Conservation (phyloP, 1,140 invertebrate species). For the Liolophura sinensis region DNA sequence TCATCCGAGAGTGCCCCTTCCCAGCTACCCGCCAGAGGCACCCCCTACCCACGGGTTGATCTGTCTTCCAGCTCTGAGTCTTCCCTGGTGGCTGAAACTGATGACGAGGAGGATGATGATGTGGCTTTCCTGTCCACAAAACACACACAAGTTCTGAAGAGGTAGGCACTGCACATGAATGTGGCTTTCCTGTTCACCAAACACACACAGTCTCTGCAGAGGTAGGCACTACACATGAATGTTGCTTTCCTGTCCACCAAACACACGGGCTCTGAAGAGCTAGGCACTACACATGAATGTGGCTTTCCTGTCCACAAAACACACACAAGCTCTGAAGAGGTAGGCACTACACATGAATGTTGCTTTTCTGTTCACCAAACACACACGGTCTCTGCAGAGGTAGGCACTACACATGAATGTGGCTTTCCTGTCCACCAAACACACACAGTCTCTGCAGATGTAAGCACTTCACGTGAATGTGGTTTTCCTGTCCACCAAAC, state of each 20-base stretch:
- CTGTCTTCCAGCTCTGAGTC: neutral
- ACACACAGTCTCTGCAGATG: slow-evolving; percentile 1
- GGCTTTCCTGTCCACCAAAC: neutral
- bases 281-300: neutral
- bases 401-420: neutral
- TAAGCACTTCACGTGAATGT: neutral
- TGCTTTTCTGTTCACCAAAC: neutral
- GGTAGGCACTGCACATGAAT: too few relatives aligned
- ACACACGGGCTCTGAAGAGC: neutral
- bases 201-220: slow-evolving; percentile 2
- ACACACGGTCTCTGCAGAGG: slow-evolving; percentile 2
- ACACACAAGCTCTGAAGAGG: neutral
- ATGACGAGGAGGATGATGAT: slow-evolving; percentile 1
- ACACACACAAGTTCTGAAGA: neutral
- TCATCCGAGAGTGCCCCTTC: too few relatives aligned
- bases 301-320: neutral
- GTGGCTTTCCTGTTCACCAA: neutral
- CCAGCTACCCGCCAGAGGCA: too few relatives aligned
- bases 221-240: too few relatives aligned
- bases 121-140: neutral
- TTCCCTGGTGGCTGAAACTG: neutral
- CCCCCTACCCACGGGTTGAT: too few relatives aligned
- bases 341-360: neutral
- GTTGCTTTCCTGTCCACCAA: neutral
- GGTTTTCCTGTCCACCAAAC: neutral